phyloP scores from a whole-genome alignment of 1,140 invertebrate genomes.

The Heliconius hewitsoni region DNA sequence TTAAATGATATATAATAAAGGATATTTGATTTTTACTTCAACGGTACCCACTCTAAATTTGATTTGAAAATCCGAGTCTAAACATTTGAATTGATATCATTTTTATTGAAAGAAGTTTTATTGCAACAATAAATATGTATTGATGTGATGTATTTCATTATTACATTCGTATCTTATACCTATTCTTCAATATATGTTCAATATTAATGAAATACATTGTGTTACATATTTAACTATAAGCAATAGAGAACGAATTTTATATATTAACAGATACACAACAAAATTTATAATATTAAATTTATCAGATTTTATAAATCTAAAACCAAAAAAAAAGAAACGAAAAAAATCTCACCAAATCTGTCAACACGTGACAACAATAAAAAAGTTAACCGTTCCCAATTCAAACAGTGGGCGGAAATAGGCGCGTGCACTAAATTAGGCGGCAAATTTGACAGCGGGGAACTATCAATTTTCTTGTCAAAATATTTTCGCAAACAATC shows the following conservation, averaged over 20 bases:
- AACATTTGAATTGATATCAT: conserved; percentile 38
- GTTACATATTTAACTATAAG: no score
- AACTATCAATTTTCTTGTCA: conserved; percentile 74
- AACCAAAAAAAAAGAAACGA: background rate
- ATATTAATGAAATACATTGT: no score
- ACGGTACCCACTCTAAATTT: conserved; percentile 29
- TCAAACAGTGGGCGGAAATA: conserved; percentile 62
- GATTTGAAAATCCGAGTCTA: conserved; percentile 33
- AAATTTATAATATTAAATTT: no score
- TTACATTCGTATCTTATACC: background rate
- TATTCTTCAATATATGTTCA: background rate
- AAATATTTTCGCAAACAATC: conserved; percentile 80
- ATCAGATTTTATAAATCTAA: background rate
- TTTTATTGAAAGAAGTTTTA: background rate
- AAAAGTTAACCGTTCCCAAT: conserved; percentile 74
- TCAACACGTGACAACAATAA: conserved; percentile 72
- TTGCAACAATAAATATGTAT: background rate
- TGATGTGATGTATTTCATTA: background rate
- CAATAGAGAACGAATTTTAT: no score
- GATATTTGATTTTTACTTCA: conserved; percentile 15
- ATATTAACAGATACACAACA: no score
- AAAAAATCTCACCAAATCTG: conserved; percentile 11
- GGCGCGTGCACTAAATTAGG: conserved; percentile 65
- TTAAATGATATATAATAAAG: no score
- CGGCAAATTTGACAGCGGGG: conserved; percentile 70